Percentiles rank a stretch among this genome's conserved stretches.
phyloP scores from a whole-genome alignment of 2,113 vertebrate species.

The Mirza zaza region DNA sequence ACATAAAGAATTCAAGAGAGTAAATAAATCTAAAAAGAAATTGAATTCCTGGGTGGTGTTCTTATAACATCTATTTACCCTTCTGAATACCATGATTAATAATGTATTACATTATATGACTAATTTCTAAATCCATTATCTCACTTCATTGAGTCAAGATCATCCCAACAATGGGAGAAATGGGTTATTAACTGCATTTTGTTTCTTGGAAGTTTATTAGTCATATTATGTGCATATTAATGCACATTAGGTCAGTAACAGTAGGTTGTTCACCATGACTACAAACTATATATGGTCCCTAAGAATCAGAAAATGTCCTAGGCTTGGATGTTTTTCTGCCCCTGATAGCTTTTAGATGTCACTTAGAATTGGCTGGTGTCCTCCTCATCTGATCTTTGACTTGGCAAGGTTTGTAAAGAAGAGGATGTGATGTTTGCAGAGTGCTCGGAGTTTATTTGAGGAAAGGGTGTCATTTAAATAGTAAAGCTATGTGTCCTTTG shows the following conservation, averaged over 20 bases:
- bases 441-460: slow-evolving; percentile 34
- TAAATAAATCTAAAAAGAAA: slow-evolving; percentile 64
- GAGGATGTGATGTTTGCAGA: neutral
- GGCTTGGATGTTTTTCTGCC: neutral
- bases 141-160: slow-evolving; percentile 53
- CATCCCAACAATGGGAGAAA: slow-evolving; percentile 47
- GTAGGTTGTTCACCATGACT: neutral
- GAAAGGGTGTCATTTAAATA: slow-evolving; percentile 20
- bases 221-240: slow-evolving; percentile 54
- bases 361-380: neutral
- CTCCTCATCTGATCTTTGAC: neutral
- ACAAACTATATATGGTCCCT: neutral
- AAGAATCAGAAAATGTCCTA: slow-evolving; percentile 7
- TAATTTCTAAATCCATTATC: slow-evolving; percentile 72
- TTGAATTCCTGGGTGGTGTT: slow-evolving; percentile 57
- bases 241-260: neutral
- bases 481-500: neutral
- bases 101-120: slow-evolving; percentile 64
- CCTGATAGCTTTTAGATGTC: neutral
- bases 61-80: slow-evolving; percentile 52
- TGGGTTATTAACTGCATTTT: slow-evolving; percentile 54
- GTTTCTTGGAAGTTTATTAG: slow-evolving; percentile 56
- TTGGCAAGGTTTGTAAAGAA: slow-evolving; percentile 15
- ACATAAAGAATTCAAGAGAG: slow-evolving; percentile 45
- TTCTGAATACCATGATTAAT: slow-evolving; percentile 64